A percentile compares a stretch with the other conserved stretches of the same genome.
These are phyloP conservation scores for Myzus persicae DNA, from an alignment of 1,140 invertebrate genomes.

Conservation along the genomic window DNA sequence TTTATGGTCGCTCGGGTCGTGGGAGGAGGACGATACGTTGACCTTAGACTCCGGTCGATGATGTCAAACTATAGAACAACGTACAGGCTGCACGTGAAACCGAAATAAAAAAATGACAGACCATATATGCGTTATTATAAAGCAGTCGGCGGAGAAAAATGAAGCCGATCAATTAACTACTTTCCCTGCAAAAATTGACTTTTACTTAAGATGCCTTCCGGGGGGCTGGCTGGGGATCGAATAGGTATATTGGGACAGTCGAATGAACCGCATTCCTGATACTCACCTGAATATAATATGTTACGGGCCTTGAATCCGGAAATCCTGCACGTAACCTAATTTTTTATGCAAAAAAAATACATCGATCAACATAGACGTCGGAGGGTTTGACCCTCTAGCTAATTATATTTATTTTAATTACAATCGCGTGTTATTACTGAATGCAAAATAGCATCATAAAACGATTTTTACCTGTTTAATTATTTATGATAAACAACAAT, in stretches of 20 bases:
- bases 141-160: not conserved
- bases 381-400: not conserved
- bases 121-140: constrained; percentile 1
- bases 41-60: constrained; percentile 54
- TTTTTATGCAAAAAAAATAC: not conserved
- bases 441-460: not conserved
- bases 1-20: constrained; percentile 41
- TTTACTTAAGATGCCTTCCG: not conserved
- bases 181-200: constrained; percentile 57
- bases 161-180: constrained; percentile 35
- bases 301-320: not conserved
- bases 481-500: not conserved
- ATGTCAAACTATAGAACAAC: constrained; percentile 19
- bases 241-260: not conserved
- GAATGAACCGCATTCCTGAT: constrained; percentile 38
- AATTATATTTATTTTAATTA: not conserved
- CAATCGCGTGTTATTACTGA: not conserved
- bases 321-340: constrained; percentile 31
- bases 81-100: not conserved
- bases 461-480: not conserved
- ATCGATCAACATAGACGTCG: not conserved
- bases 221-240: not conserved
- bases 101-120: not conserved
- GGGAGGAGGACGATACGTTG: constrained; percentile 57
- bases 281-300: not conserved